Conservation (phyloP, 2,113 vertebrate genomes). For the Plecotus auritus region DNA sequence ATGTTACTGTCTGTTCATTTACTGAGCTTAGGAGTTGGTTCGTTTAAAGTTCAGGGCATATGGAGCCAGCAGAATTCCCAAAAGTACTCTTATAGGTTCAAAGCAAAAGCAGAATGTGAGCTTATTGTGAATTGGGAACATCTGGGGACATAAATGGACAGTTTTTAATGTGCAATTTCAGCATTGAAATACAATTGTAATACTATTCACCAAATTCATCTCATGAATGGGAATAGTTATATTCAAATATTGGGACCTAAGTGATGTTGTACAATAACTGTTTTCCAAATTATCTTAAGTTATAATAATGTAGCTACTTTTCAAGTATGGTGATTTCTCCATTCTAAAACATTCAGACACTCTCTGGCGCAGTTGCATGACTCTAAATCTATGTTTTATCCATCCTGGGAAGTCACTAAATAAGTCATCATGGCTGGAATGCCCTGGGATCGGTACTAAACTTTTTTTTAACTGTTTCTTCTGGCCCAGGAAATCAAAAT, state of each 20-base stretch:
- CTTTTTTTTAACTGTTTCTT: not conserved
- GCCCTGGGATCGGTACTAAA: not conserved
- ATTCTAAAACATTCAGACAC: not conserved
- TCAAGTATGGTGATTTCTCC: not conserved
- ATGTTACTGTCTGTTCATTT: not conserved
- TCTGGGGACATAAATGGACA: not conserved
- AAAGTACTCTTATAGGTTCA: not conserved
- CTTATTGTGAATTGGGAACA: not conserved
- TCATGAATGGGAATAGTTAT: not conserved
- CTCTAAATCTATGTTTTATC: not conserved
- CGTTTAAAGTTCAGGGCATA: not conserved
- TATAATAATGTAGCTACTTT: not conserved
- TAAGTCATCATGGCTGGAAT: not conserved
- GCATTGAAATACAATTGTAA: not conserved
- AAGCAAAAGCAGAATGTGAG: not conserved
- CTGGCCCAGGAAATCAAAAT: too few species aligned
- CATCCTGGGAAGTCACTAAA: not conserved
- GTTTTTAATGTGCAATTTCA: constrained; percentile 12
- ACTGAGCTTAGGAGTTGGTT: not conserved
- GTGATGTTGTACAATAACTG: not conserved
- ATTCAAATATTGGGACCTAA: not conserved
- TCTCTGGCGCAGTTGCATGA: not conserved
- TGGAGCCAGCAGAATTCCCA: not conserved
- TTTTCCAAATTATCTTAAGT: not conserved
- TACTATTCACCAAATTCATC: not conserved